These are phyloP conservation scores for Microtus ochrogaster DNA, from an alignment of 2,113 vertebrate species.

Conservation along the genomic window DNA sequence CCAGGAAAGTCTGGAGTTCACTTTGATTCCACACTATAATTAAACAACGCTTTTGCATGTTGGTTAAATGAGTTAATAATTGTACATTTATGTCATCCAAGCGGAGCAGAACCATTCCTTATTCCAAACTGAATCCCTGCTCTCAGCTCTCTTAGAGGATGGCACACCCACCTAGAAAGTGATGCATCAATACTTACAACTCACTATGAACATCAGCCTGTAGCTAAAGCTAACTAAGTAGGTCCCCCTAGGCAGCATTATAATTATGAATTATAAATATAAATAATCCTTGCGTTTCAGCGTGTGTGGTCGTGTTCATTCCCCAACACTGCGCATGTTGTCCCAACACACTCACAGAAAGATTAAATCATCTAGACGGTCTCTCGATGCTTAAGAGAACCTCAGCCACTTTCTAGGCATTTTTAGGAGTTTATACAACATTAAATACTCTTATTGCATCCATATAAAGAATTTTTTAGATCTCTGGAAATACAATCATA, in stretches of 20 bases:
- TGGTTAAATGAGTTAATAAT: conserved; percentile 66
- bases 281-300: conserved; percentile 81
- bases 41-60: conserved; percentile 11
- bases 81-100: conserved; percentile 28
- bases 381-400: conserved; percentile 79
- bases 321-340: conserved; percentile 66
- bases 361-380: conserved; percentile 70
- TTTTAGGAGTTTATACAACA: conserved; percentile 46
- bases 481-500: conserved; percentile 72
- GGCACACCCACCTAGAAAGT: conserved; percentile 75
- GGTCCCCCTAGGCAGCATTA: conserved; percentile 72
- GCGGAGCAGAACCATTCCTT: conserved; percentile 52
- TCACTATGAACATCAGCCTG: conserved; percentile 77
- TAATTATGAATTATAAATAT: conserved; percentile 79
- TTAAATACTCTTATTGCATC: conserved; percentile 68
- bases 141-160: conserved; percentile 78
- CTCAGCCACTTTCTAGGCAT: not conserved
- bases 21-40: conserved; percentile 55
- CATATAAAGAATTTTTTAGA: conserved; percentile 74
- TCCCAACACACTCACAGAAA: conserved; percentile 60
- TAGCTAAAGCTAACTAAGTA: conserved; percentile 82
- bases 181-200: conserved; percentile 82
- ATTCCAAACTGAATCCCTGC: conserved; percentile 75
- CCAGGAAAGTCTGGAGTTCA: conserved; percentile 66
- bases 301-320: conserved; percentile 63